A percentile compares a stretch with the other conserved stretches of the same genome.
Conservation (phyloP, 2,797 vertebrate species). For the Sphenodon punctatus region DNA sequence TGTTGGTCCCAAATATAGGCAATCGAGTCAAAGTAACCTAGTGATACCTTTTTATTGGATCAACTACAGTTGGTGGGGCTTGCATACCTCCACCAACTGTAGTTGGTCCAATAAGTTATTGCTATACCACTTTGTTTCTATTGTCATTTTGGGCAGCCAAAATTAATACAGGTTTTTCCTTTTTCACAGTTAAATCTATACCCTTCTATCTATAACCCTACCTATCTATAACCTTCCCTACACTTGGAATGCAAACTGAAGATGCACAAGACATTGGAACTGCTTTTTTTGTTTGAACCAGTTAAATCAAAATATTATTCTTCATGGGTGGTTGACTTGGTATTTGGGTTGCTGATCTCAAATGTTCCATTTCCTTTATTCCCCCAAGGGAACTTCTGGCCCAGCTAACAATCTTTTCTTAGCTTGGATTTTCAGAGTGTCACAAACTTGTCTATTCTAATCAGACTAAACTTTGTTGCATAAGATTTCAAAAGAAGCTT, state of each 20-base stretch:
- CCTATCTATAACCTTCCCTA: slow-evolving; percentile 6
- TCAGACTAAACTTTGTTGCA: background rate
- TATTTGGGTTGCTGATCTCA: background rate
- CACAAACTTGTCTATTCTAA: slow-evolving; percentile 20
- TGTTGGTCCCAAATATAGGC: no score
- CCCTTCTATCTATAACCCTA: background rate
- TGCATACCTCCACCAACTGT: no score
- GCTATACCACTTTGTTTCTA: no score
- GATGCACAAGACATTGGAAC: background rate
- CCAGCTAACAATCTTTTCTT: background rate
- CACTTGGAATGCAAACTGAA: slow-evolving; percentile 2
- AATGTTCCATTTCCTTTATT: slow-evolving; percentile 7
- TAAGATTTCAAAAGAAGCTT: background rate
- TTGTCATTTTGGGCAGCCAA: slow-evolving; percentile 1
- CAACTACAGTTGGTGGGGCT: no score
- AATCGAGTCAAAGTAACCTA: no score
- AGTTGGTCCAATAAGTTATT: no score
- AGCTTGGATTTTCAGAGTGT: background rate
- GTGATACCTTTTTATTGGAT: no score
- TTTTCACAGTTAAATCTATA: background rate
- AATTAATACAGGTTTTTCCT: slow-evolving; percentile 4
- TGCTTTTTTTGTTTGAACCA: slow-evolving; percentile 16
- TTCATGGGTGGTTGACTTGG: background rate
- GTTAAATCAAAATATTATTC: slow-evolving; percentile 44
- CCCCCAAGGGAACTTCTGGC: background rate